Evolutionary conservation across 2,888 invertebrate species (phyloP).

Genomic region (Hemithea aestivaria): DNA sequence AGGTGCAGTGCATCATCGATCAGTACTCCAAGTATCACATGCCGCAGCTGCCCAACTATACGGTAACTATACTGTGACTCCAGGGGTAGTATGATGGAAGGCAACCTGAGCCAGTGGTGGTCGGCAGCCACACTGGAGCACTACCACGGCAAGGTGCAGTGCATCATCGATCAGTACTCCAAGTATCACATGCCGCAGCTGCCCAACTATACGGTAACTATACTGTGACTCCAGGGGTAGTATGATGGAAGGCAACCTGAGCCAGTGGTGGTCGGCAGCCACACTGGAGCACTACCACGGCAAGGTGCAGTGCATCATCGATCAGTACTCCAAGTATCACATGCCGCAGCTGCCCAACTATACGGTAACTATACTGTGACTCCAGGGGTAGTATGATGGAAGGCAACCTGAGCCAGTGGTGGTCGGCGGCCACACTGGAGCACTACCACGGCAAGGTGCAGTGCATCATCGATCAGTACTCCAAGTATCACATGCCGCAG

Average conservation of each 20-base stretch:
- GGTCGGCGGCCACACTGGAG: constrained; percentile 83
- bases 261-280: constrained; percentile 86
- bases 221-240: too few relatives aligned
- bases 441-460: constrained; percentile 84
- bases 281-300: constrained; percentile 83
- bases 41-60: constrained; percentile 81
- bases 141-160: constrained; percentile 83
- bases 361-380: constrained; percentile 60
- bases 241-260: constrained; percentile 88
- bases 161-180: constrained; percentile 86
- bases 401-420: constrained; percentile 89
- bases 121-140: constrained; percentile 82
- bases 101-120: constrained; percentile 90
- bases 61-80: constrained; percentile 52
- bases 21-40: constrained; percentile 84
- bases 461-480: constrained; percentile 86
- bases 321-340: constrained; percentile 84
- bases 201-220: constrained; percentile 77
- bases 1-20: constrained; percentile 85
- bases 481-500: constrained; percentile 82
- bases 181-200: constrained; percentile 83
- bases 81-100: too few relatives aligned
- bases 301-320: constrained; percentile 85
- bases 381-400: too few relatives aligned
- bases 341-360: constrained; percentile 82